Evolutionary conservation across 2,797 vertebrate species (phyloP).

Genomic region (Coregonus ussuriensis): DNA sequence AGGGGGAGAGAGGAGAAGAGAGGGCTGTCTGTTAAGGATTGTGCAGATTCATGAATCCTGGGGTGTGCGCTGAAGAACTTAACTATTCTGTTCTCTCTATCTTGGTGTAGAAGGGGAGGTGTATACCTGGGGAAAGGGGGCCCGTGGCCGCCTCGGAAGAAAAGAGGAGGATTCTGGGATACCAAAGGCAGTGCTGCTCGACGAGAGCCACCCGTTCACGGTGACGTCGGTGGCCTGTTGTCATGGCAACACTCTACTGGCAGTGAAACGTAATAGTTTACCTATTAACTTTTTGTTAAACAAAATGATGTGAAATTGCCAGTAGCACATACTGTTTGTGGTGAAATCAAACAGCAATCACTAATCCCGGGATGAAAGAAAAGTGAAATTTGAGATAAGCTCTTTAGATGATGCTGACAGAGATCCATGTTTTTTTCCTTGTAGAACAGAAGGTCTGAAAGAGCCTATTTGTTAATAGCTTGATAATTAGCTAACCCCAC

Average conservation of each 20-base stretch:
- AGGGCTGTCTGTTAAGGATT: slow-evolving; percentile 39
- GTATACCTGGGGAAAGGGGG: slow-evolving; percentile 97
- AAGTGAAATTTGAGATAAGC: slow-evolving; percentile 30
- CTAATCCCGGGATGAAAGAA: slow-evolving; percentile 44
- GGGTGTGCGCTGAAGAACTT: slow-evolving; percentile 13
- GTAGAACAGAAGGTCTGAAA: slow-evolving; percentile 23
- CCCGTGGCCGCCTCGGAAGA: slow-evolving; percentile 92
- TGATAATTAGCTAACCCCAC: slow-evolving; percentile 26
- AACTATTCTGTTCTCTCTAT: slow-evolving; percentile 30
- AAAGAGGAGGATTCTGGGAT: slow-evolving; percentile 89
- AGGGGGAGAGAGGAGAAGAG: neutral
- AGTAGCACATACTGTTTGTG: slow-evolving; percentile 24
- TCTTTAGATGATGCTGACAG: slow-evolving; percentile 12
- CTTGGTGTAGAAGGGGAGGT: slow-evolving; percentile 86
- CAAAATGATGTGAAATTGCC: slow-evolving; percentile 46
- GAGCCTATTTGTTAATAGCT: slow-evolving; percentile 32
- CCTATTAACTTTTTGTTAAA: slow-evolving; percentile 62
- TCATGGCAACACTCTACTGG: slow-evolving; percentile 96
- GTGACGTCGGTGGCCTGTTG: slow-evolving; percentile 97
- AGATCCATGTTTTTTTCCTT: slow-evolving; percentile 15
- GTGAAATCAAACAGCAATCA: slow-evolving; percentile 33
- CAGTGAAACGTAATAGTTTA: slow-evolving; percentile 90
- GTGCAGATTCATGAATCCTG: slow-evolving; percentile 46
- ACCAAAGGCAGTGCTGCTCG: slow-evolving; percentile 87
- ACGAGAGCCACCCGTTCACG: slow-evolving; percentile 85